A percentile compares a stretch with the other conserved stretches of the same genome.
phyloP scores from a whole-genome alignment of 2,888 invertebrate species.

The Hyles lineata region DNA sequence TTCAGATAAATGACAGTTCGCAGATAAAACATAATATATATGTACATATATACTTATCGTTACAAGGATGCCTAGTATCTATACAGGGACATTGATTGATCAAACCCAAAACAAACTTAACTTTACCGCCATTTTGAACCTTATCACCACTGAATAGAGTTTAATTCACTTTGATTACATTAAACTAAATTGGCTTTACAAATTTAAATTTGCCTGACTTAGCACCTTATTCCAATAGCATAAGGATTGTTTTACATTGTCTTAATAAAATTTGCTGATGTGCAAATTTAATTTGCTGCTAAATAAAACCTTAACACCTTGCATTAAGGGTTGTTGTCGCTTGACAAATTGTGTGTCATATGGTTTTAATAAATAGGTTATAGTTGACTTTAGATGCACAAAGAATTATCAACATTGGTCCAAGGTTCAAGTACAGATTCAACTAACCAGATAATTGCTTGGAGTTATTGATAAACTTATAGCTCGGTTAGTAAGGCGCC shows the following conservation, averaged over 20 bases:
- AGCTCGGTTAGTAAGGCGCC: no score
- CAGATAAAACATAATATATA: constrained; percentile 10
- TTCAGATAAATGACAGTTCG: neutral
- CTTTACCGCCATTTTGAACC: neutral
- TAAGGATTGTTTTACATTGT: neutral
- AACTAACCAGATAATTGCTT: neutral
- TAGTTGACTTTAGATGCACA: neutral
- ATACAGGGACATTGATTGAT: neutral
- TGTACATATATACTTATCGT: constrained; percentile 9
- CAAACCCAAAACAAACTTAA: neutral
- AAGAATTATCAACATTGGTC: neutral
- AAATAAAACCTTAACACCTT: neutral
- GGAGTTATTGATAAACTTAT: neutral
- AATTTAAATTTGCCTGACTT: neutral
- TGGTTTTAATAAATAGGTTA: constrained; percentile 2
- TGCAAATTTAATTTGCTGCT: neutral
- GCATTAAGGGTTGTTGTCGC: neutral
- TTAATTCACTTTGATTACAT: neutral
- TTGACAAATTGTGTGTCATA: neutral
- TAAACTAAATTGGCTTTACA: neutral
- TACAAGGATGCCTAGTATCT: constrained; percentile 8
- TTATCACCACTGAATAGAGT: neutral
- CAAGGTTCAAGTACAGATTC: neutral
- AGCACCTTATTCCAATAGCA: neutral
- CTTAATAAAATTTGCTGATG: neutral